Base-by-base conservation (phyloP, 64 coral and sea anemone genomes). In the Astreopora myriophthalma region DNA sequence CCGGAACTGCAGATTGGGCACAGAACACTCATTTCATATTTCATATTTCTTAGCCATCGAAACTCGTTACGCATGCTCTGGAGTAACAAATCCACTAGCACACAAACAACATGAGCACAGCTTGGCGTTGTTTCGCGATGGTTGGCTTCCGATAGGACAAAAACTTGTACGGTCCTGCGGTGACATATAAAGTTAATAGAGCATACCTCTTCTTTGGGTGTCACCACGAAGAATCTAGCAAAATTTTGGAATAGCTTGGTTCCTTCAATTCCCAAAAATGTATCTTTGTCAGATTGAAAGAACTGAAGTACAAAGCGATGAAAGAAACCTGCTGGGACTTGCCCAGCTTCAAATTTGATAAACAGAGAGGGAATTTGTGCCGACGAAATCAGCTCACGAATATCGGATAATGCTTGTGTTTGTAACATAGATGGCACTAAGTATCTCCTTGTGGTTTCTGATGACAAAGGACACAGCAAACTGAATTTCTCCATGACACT, bases 401-500 rank as follows among this genome's bases (percentile, higher is more conserved):
- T 27, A 10, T 44, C 31, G 84, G 84, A 29, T 48, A 35, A 1
- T 64, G 71, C 64, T 22, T 83, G 12, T n/a, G n/a, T n/a, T n/a
- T n/a, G n/a, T n/a, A 92, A 31, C 89, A 92, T 92, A 12, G 77
- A 83, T 28, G 89, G 89, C 26, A 92, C 90, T 2, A 92, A 48
- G 61, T 65, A 92, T 6, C 12, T 71, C 67, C 28, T 16, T 30
- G 30, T 13, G 9, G n/a, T 16, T 5, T 86, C 71, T 29, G 62
- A 40, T 11, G 48, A 68, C 60, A 71, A 92, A 5, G n/a, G 40
- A 19, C 80, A 86, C 49, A 92, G 19, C 5, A 92, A 40, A 33
- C 67, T 46, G 33, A 94, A 94, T 61, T 94, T 94, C 76, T 94
- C 92, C 92, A 94, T 94, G 19, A 94, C 82, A 12, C 9, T 11